Evolutionary conservation across 2,888 invertebrate genomes (phyloP), one percentile per base, ranked within the genome.

Genomic region (Eudasyphora cyanicolor): DNA sequence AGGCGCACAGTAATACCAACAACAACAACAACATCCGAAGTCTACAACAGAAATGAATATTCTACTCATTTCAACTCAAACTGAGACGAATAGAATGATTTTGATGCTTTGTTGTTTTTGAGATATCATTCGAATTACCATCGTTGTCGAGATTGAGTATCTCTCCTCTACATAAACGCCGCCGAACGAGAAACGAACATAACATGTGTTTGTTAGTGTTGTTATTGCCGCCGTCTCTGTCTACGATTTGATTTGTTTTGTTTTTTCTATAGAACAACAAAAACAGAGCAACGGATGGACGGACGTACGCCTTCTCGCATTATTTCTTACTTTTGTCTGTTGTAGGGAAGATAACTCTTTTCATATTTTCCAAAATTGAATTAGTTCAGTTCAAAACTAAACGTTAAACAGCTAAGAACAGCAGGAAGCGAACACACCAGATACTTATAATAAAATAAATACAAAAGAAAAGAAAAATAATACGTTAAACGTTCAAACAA

Each of bases 351-450:
- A 85, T 83, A 79, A 79, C 77, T 85, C 85, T 85, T 82, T 85
- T 85, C 86, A 87, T 84, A 85, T 86, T 86, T 87, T 87, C 86
- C 82, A 80, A 85, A 87, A 86, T 82, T 73, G 85, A 78, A 82
- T 88, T 77, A 86, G 76, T 82, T 87, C 87, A 90, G 90, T 90
- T 90, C 88, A 79, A 86, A 90, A 88, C 86, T 87, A 86, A 85
- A 87, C 87, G 90, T 86, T 86, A 87, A 87, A 85, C 88, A n/a
- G 49, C 62, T 14, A 76, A 21, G 54, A 51, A 2, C 77, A 74
- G 35, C 29, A 24, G 70, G 27, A 21, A 24, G 42, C 17, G 29
- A 49, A n/a, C 4, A 38, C 17, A 64, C 64, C 8, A 24, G 79
- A 71, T 32, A 17, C 49, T 29, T n/a, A n/a, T n/a, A n/a, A n/a